phyloP scores from a whole-genome alignment of 2,888 invertebrate genomes.

The Acrocera orbiculus region DNA sequence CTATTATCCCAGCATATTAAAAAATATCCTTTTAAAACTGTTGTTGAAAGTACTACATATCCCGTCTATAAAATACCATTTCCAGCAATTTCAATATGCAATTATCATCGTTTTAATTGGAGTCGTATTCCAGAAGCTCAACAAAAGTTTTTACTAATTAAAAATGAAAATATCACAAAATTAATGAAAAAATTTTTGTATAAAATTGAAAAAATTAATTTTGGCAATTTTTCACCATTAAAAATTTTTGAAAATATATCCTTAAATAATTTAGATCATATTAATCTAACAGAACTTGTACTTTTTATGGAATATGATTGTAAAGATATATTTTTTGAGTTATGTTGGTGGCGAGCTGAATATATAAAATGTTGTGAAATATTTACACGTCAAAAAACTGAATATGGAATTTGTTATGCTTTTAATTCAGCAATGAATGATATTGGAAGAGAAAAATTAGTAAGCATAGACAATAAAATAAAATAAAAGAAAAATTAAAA shows the following conservation, averaged over 20 bases:
- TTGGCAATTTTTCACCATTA: slow-evolving; percentile 24
- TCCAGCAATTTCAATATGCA: slow-evolving; percentile 26
- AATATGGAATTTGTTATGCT: slow-evolving; percentile 31
- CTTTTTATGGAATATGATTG: slow-evolving; percentile 19
- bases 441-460: slow-evolving; percentile 10
- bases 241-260: slow-evolving; percentile 8
- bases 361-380: slow-evolving; percentile 29
- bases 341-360: slow-evolving; percentile 30
- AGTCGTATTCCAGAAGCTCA: slow-evolving; percentile 19
- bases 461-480: slow-evolving; percentile 17
- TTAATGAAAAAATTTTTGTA: slow-evolving; percentile 18
- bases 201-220: slow-evolving; percentile 21
- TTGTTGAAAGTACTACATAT: slow-evolving; percentile 26
- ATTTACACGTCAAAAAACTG: slow-evolving; percentile 31
- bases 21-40: slow-evolving; percentile 23
- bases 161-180: slow-evolving; percentile 12
- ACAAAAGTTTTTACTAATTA: slow-evolving; percentile 18
- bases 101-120: slow-evolving; percentile 26
- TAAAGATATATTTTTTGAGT: slow-evolving; percentile 21
- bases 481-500: no score
- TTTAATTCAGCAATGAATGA: slow-evolving; percentile 31
- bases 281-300: slow-evolving; percentile 19
- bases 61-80: slow-evolving; percentile 24
- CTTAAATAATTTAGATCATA: slow-evolving; percentile 16
- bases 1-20: slow-evolving; percentile 23